These are phyloP conservation scores for Dasypolia templi DNA, from an alignment of 2,888 invertebrate genomes.

Conservation along the genomic window DNA sequence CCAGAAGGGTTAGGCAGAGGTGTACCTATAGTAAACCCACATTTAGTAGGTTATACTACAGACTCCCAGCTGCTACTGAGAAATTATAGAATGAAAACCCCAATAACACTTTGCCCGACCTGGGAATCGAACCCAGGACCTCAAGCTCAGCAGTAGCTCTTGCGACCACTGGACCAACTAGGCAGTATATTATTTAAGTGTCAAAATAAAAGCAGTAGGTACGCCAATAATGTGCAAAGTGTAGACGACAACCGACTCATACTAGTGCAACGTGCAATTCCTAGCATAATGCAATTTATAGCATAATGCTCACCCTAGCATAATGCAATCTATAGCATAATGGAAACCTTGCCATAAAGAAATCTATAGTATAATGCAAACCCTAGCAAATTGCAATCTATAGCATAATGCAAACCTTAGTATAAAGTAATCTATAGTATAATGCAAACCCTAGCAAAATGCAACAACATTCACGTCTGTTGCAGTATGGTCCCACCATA, in stretches of 20 bases:
- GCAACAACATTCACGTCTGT: not conserved
- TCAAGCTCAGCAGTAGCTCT: too few relatives aligned
- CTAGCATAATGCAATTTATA: not conserved
- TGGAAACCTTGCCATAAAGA: not conserved
- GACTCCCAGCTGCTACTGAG: too few relatives aligned
- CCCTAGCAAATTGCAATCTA: not conserved
- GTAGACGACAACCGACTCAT: not conserved
- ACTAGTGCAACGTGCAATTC: not conserved
- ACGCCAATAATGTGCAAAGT: not conserved
- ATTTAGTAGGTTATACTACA: too few relatives aligned
- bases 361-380: not conserved
- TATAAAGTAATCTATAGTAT: not conserved
- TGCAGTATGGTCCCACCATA: constrained; percentile 8
- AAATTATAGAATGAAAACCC: too few relatives aligned
- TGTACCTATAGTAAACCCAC: too few relatives aligned
- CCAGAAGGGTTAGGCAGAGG: too few relatives aligned
- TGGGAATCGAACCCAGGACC: too few relatives aligned
- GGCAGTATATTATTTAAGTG: too few relatives aligned
- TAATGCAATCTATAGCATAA: not conserved
- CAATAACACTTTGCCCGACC: too few relatives aligned
- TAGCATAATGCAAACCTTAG: too few relatives aligned
- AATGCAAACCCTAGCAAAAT: not conserved
- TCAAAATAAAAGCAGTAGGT: not conserved
- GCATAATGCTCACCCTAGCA: not conserved
- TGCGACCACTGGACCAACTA: too few relatives aligned